These are phyloP conservation scores for Prionailurus bengalensis DNA, from an alignment of 2,113 vertebrate genomes.

Conservation along the genomic window DNA sequence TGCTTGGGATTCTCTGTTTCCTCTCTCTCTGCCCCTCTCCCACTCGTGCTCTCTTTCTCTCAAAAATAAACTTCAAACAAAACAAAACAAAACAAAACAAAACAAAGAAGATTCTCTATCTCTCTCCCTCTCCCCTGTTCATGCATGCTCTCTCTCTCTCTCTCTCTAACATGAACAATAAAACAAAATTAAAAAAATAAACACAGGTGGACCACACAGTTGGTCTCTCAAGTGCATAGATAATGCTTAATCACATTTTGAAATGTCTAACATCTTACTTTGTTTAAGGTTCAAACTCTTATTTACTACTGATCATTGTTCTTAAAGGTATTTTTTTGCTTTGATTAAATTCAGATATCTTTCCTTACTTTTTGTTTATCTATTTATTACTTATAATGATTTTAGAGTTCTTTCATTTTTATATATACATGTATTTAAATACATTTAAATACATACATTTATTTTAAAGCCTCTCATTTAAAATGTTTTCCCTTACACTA, in stretches of 20 bases:
- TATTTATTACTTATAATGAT: not conserved
- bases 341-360: not conserved
- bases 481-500: not conserved
- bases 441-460: not conserved
- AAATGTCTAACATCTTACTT: constrained; percentile 1
- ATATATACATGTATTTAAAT: not conserved
- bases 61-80: too few relatives aligned
- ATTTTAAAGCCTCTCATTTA: not conserved
- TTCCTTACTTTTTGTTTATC: not conserved
- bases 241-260: not conserved
- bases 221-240: not conserved
- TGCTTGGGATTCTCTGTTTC: too few relatives aligned
- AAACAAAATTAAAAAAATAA: not conserved
- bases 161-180: too few relatives aligned
- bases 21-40: too few relatives aligned
- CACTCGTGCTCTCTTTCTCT: too few relatives aligned
- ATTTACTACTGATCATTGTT: not conserved
- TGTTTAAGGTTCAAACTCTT: not conserved
- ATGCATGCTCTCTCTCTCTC: too few relatives aligned
- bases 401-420: constrained; percentile 42
- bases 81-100: too few relatives aligned
- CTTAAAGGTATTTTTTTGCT: not conserved
- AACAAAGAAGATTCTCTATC: too few relatives aligned
- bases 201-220: not conserved
- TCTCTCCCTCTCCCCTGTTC: too few relatives aligned